Conservation (phyloP, 1,140 invertebrate species). For the Rhynchophorus ferrugineus region DNA sequence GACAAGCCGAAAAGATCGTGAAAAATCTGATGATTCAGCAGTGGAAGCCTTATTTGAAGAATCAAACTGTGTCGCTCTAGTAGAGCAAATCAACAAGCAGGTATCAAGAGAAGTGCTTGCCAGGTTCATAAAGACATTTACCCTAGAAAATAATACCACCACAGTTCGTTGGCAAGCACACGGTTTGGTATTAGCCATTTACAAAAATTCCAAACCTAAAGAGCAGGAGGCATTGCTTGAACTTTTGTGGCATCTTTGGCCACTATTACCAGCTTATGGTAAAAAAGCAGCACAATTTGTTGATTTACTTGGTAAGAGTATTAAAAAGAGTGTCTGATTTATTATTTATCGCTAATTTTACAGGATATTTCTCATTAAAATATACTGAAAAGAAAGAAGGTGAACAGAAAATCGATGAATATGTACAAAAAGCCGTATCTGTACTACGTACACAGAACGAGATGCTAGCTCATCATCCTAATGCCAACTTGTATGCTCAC, state of each 20-base stretch:
- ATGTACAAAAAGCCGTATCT: constrained; percentile 78
- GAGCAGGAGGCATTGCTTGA: constrained; percentile 77
- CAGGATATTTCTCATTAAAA: constrained; percentile 35
- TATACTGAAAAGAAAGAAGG: constrained; percentile 32
- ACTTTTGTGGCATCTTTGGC: constrained; percentile 87
- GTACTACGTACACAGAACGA: constrained; percentile 83
- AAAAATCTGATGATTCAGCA: constrained; percentile 62
- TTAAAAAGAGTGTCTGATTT: constrained; percentile 68
- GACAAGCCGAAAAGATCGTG: constrained; percentile 47
- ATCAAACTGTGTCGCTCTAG: constrained; percentile 57
- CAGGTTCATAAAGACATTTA: constrained; percentile 82
- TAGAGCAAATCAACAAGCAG: constrained; percentile 64
- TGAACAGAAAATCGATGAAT: constrained; percentile 52
- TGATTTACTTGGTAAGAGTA: constrained; percentile 68
- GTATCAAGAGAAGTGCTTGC: constrained; percentile 60
- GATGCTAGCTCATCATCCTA: constrained; percentile 82
- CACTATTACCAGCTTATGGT: constrained; percentile 81
- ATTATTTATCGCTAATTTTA: constrained; percentile 1
- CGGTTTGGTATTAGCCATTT: constrained; percentile 74
- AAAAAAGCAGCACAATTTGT: constrained; percentile 93
- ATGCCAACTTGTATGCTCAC: constrained; percentile 86
- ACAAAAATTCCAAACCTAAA: constrained; percentile 67
- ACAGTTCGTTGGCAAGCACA: constrained; percentile 94
- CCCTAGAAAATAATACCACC: constrained; percentile 89
- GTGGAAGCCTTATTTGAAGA: constrained; percentile 63